These are phyloP conservation scores for Sebastiscus tertius DNA, from an alignment of 2,797 vertebrate species.

Conservation along the genomic window DNA sequence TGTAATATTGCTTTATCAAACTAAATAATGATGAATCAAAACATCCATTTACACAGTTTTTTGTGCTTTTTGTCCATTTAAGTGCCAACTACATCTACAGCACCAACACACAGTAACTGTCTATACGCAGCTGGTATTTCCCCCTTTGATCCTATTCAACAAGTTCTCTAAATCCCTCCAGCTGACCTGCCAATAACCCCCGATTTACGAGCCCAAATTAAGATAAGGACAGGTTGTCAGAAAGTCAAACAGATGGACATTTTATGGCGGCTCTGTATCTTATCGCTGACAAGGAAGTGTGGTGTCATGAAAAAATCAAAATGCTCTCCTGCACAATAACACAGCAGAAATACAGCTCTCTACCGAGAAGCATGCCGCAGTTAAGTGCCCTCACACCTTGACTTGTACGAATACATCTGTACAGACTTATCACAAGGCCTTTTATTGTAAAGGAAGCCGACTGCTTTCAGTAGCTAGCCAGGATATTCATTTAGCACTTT, in stretches of 20 bases:
- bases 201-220: conserved; percentile 66
- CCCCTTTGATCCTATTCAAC: conserved; percentile 26
- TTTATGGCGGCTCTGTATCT: conserved; percentile 60
- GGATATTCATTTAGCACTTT: background rate
- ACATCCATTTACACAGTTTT: background rate
- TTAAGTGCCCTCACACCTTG: conserved; percentile 8
- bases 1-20: background rate
- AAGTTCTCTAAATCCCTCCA: background rate
- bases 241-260: conserved; percentile 66
- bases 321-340: conserved; percentile 10
- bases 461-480: background rate
- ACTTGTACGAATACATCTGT: conserved; percentile 10
- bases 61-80: background rate
- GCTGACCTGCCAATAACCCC: conserved; percentile 62
- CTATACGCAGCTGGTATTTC: background rate
- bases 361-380: background rate
- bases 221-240: conserved; percentile 70
- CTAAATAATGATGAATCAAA: background rate
- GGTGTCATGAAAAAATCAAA: conserved; percentile 53
- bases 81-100: background rate
- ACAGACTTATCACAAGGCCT: conserved; percentile 7
- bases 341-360: background rate
- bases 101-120: background rate
- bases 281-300: conserved; percentile 65
- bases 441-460: background rate